Conservation (phyloP, 2,113 vertebrate genomes). For the Proterorhinus semilunaris region DNA sequence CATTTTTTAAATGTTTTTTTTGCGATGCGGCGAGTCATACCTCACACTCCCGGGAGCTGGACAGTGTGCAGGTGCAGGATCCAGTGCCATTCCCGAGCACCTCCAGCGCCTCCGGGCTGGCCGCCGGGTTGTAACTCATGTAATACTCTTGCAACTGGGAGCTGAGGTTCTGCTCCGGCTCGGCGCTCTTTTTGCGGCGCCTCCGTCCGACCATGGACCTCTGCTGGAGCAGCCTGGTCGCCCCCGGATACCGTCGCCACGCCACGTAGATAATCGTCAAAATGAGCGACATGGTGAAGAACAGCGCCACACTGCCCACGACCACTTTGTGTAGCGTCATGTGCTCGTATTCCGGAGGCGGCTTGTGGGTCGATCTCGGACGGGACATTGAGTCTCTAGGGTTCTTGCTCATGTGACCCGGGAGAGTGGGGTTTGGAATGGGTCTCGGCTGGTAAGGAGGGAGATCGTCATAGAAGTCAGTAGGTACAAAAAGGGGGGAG, state of each 20-base stretch:
- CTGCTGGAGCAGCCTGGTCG: slow-evolving; percentile 91
- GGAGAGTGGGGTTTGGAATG: slow-evolving; percentile 83
- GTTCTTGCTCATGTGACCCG: slow-evolving; percentile 75
- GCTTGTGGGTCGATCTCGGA: slow-evolving; percentile 67
- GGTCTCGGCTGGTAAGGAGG: slow-evolving; percentile 81
- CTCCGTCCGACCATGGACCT: slow-evolving; percentile 89
- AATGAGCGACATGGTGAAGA: slow-evolving; percentile 92
- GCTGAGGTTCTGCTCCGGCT: slow-evolving; percentile 95
- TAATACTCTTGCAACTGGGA: slow-evolving; percentile 99
- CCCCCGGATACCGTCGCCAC: slow-evolving; percentile 94
- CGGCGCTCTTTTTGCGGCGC: slow-evolving; percentile 92
- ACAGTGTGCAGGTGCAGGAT: slow-evolving; percentile 98
- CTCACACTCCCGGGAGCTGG: slow-evolving; percentile 99
- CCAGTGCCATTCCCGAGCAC: slow-evolving; percentile 96
- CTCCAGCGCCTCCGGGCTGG: slow-evolving; percentile 95
- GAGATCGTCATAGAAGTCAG: slow-evolving; percentile 67
- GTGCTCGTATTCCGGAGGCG: slow-evolving; percentile 89
- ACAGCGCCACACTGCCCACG: slow-evolving; percentile 94
- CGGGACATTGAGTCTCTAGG: slow-evolving; percentile 59
- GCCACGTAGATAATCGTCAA: slow-evolving; percentile 93
- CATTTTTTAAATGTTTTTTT: slow-evolving; percentile 81
- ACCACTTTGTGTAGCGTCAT: slow-evolving; percentile 97
- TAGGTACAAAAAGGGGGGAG: slow-evolving; percentile 54
- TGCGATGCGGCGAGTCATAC: slow-evolving; percentile 91
- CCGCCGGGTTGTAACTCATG: slow-evolving; percentile 99